Conservation (phyloP, 2,888 invertebrate species). For the Melieria crassipennis region DNA sequence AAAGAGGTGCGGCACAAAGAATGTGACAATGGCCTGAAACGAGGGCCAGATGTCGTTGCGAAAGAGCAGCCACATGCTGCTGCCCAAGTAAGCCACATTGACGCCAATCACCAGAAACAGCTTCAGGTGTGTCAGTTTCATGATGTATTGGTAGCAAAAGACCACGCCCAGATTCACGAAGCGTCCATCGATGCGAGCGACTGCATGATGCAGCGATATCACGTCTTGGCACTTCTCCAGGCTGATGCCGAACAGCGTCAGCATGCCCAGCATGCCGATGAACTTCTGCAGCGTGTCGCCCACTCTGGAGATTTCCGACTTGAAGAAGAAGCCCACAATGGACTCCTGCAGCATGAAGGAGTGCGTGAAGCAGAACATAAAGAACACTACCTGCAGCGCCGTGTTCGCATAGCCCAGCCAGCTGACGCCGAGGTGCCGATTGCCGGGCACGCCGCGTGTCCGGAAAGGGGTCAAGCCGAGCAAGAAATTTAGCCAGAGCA, state of each 20-base stretch:
- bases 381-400: slow-evolving; percentile 55
- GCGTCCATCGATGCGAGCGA: slow-evolving; percentile 50
- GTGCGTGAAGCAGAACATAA: slow-evolving; percentile 58
- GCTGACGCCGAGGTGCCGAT: slow-evolving; percentile 49
- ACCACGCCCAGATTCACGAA: slow-evolving; percentile 55
- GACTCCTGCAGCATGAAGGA: slow-evolving; percentile 58
- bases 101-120: slow-evolving; percentile 49
- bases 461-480: slow-evolving; percentile 62
- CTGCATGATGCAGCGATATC: slow-evolving; percentile 50
- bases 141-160: slow-evolving; percentile 57
- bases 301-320: slow-evolving; percentile 60
- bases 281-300: slow-evolving; percentile 63
- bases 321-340: slow-evolving; percentile 63
- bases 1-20: slow-evolving; percentile 61
- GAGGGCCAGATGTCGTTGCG: slow-evolving; percentile 58
- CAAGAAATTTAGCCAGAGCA: slow-evolving; percentile 56
- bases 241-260: slow-evolving; percentile 57
- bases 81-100: slow-evolving; percentile 54
- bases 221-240: slow-evolving; percentile 50
- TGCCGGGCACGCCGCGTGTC: slow-evolving; percentile 40
- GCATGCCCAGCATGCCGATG: slow-evolving; percentile 58
- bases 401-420: slow-evolving; percentile 57
- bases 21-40: slow-evolving; percentile 58
- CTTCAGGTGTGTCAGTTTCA: slow-evolving; percentile 51
- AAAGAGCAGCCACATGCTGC: slow-evolving; percentile 56